Percentiles rank a stretch among this genome's conserved stretches.
Conservation (phyloP, 2,797 vertebrate genomes). For the Parauchenoglanis ngamensis region DNA sequence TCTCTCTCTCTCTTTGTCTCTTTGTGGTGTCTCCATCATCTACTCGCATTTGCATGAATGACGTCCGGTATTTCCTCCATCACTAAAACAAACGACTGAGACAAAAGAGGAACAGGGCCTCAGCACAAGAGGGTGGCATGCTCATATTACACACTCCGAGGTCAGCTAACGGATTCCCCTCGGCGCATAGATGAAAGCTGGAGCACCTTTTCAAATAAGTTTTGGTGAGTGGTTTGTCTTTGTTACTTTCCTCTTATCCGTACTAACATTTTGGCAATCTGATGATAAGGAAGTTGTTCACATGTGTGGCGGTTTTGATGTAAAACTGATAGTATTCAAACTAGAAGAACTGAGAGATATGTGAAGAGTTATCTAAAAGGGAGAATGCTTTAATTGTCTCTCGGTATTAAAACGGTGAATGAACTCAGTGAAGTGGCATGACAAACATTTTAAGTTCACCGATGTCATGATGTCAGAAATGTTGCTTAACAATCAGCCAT, state of each 20-base stretch:
- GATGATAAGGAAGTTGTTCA: conserved; percentile 31
- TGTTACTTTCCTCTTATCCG: conserved; percentile 23
- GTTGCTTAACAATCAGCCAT: background rate
- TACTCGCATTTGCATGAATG: conserved; percentile 76
- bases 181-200: conserved; percentile 26
- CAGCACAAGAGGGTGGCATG: conserved; percentile 31
- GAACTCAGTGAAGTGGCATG: background rate
- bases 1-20: conserved; percentile 46
- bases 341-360: background rate
- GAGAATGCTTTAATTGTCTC: background rate
- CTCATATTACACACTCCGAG: conserved; percentile 45
- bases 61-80: conserved; percentile 69
- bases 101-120: conserved; percentile 56
- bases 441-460: background rate
- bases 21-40: conserved; percentile 47
- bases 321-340: conserved; percentile 10
- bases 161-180: conserved; percentile 28
- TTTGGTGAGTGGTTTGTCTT: conserved; percentile 51
- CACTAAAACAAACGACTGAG: conserved; percentile 60
- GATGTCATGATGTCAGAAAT: background rate
- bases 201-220: conserved; percentile 33
- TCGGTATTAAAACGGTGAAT: background rate
- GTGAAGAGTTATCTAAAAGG: background rate
- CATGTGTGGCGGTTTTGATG: conserved; percentile 17
- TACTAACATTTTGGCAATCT: background rate